A percentile compares a stretch with the other conserved stretches of the same genome.
These are phyloP conservation scores for Montipora efflorescens DNA, from an alignment of 64 coral and sea anemone genomes.

Conservation along the genomic window DNA sequence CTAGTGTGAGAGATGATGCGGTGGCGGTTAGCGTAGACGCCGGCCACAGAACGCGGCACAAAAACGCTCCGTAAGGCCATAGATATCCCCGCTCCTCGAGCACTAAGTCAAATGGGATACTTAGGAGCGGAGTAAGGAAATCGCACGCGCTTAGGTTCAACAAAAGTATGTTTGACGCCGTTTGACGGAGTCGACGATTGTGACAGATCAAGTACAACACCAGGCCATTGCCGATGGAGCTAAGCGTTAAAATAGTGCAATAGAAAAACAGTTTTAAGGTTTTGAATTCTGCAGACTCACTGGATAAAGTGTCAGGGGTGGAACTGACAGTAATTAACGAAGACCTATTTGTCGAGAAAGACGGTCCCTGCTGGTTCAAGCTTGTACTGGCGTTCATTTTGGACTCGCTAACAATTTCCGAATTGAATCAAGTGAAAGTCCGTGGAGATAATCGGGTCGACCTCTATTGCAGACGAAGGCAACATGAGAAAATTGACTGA, in stretches of 20 bases:
- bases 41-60: conserved; percentile 78
- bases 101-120: conserved; percentile 86
- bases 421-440: neutral
- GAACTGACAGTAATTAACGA: neutral
- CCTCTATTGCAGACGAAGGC: neutral
- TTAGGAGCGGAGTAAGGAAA: conserved; percentile 71
- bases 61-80: conserved; percentile 64
- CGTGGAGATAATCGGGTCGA: neutral
- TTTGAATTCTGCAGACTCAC: conserved; percentile 73
- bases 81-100: conserved; percentile 75
- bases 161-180: conserved; percentile 75
- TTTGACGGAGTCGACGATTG: conserved; percentile 51
- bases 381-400: neutral
- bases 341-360: neutral
- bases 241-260: conserved; percentile 71
- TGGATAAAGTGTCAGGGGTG: neutral
- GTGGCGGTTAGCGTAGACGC: conserved; percentile 67
- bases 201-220: conserved; percentile 81
- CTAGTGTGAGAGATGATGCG: conserved; percentile 74
- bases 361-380: neutral
- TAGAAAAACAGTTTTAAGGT: conserved; percentile 79
- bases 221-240: conserved; percentile 78
- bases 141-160: conserved; percentile 76
- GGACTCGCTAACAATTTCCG: neutral
- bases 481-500: neutral